Base-by-base conservation (phyloP, 2,797 vertebrate genomes). In the Cyclopterus lumpus region DNA sequence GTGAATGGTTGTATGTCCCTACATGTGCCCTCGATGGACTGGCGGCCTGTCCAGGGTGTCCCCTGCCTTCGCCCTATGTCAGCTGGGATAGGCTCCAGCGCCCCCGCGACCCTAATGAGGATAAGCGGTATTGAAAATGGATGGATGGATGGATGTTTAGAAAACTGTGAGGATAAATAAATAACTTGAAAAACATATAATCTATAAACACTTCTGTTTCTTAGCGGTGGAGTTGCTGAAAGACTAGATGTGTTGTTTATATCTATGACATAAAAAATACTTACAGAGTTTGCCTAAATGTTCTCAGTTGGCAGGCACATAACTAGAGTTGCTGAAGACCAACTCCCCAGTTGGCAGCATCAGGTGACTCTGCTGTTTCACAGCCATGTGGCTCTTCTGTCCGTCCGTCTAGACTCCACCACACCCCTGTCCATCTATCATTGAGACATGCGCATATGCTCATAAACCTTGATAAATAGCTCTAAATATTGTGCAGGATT, bases 331-430 rank as follows among this genome's bases (percentile, higher is more conserved):
- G n/a, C n/a, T n/a, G n/a, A n/a, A n/a, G n/a, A n/a, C n/a, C n/a
- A n/a, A n/a, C n/a, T n/a, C n/a, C n/a, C n/a, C n/a, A n/a, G n/a
- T n/a, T n/a, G n/a, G n/a, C n/a, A 63, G 80, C 74, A 75, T 75
- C 6, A 71, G 59, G 85, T 75, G 82, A 85, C n/a, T n/a, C 67
- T 69, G 76, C 75, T 83, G 77, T 82, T 80, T 82, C 76, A 78
- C 54, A 83, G 78, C 87, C 90, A 91, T 89, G 90, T 92, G 88
- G 78, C 76, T 76, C 68, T 54, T 77, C 67, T 81, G 68, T 75
- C 44, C 67, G 67, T 61, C 71, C 73, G 62, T 83, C 36, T 79
- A 67, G 79, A 80, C 53, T 67, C n/a, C 34, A 53, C 26, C 71
- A 62, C 36, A 65, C 48, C 32, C 34, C 60, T 48, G 54, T 67